Conservation (phyloP, 2,888 invertebrate species). For the Eristalis pertinax region DNA sequence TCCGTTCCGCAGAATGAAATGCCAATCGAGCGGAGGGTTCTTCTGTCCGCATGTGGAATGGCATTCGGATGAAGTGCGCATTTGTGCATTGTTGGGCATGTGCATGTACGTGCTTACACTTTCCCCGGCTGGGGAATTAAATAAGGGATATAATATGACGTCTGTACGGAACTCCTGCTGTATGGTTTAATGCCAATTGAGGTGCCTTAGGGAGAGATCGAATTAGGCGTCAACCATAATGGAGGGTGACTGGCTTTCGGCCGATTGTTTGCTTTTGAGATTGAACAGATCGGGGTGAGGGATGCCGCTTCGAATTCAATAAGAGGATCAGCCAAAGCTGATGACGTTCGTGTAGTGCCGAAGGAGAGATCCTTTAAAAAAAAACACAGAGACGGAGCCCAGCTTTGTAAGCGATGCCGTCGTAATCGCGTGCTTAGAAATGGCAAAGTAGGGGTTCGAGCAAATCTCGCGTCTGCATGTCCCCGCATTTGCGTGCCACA, state of each 20-base stretch:
- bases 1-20: constrained; percentile 33
- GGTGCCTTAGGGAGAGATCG: neutral
- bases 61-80: constrained; percentile 16
- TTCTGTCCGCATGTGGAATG: neutral
- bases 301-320: neutral
- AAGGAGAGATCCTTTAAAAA: neutral
- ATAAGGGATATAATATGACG: neutral
- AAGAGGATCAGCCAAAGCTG: neutral
- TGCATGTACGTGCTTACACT: neutral
- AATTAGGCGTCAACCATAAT: neutral
- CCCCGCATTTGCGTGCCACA: too few relatives aligned
- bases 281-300: neutral
- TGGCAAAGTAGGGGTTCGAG: too few relatives aligned
- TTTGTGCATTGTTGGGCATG: constrained; percentile 18
- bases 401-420: too few relatives aligned
- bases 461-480: too few relatives aligned
- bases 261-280: neutral
- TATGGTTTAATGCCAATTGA: neutral
- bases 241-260: neutral
- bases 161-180: neutral
- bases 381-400: too few relatives aligned
- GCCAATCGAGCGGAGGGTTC: constrained; percentile 23
- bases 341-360: neutral
- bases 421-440: too few relatives aligned
- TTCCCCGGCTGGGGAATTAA: neutral